Base-by-base conservation (phyloP, 2,797 vertebrate genomes). In the Prionace glauca region DNA sequence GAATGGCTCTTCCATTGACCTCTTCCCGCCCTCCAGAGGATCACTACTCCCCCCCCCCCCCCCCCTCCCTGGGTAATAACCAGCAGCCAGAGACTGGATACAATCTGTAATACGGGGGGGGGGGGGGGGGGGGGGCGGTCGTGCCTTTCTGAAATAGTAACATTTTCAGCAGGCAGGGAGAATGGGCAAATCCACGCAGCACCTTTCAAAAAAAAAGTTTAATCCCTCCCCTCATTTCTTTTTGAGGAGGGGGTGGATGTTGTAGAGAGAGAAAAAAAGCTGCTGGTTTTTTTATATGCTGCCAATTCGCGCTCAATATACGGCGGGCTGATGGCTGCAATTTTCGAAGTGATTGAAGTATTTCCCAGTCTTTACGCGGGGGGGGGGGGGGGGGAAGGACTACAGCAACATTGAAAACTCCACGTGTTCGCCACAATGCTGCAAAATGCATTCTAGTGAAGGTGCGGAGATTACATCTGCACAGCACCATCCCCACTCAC, bases 351-450 rank as follows among this genome's bases (percentile, higher is more conserved):
- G 92, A 71, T 94, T 56, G 69, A 94, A 74, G 24, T 74, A 8
- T 94, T 74, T 94, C 72, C 36, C 5, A 32, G 60, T 65, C 60
- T 14, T 16, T 69, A 18, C 1, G 67, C 3, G 14, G 14, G 14
- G 18, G 0, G 14, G 67, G 67, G 14, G 18, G 67, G 14, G 72
- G 29, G 72, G 72, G 29, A 8, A 10, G 60, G 60, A 91, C n/a
- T 32, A 62, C 60, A 18, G 5, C 90, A 92, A 67, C 90, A 69
- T 56, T 69, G 62, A 22, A 92, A 92, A 92, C 20, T 69, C 90
- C 90, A 92, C 90, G 62, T 69, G 90, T 92, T 67, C 32, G 88
- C 26, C 88, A 91, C 32, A 91, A 91, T 29, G 60, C 87, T 67
- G 60, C 88, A 69, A 41, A 67, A 69, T 92, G 24, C 90, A n/a